Base-by-base conservation (phyloP, 2,888 invertebrate species). In the Eristalis arbustorum region DNA sequence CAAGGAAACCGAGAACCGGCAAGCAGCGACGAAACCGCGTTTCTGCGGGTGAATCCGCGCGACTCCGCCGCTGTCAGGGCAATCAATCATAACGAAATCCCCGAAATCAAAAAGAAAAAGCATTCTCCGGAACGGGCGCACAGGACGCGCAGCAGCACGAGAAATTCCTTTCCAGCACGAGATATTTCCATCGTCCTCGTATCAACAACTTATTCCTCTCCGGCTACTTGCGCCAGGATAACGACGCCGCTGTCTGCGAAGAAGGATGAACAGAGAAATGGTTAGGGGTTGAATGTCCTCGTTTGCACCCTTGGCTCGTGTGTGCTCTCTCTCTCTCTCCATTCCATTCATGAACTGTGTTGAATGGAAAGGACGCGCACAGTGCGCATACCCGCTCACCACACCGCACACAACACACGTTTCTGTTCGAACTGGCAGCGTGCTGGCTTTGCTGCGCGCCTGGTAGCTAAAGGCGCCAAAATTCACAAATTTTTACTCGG, bases 401-500 rank as follows among this genome's bases (percentile, higher is more conserved):
- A n/a, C 57, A 31, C 28, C 62, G n/a, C 18, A 13, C 22, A 72
- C 72, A 73, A 63, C 72, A 72, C 37, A 72, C 49, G 10, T 31
- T 22, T 57, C 23, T 69, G 37, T 13, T 64, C 23, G 57, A 49
- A 71, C 61, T 72, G 25, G 66, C 31, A 40, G 49, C 67, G n/a
- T 74, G 23, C 22, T 62, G 3, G 3, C 42, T 66, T 22, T 25
- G 62, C 69, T 80, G 88, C 0, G 23, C 69, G 76, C 88, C 88
- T 88, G 88, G 71, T 87, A 73, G n/a, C 22, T 23, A 72, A 87
- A 88, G 88, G 88, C 88, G 88, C 88, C 88, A 88, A 88, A 88
- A 88, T 88, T 88, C 85, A 80, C 84, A 87, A 85, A 88, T 87
- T 88, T 88, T 78, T 83, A 78, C 72, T 68, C 73, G 18, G 14